Evolutionary conservation across 2,888 invertebrate species (phyloP).

Genomic region (Blera fallax): DNA sequence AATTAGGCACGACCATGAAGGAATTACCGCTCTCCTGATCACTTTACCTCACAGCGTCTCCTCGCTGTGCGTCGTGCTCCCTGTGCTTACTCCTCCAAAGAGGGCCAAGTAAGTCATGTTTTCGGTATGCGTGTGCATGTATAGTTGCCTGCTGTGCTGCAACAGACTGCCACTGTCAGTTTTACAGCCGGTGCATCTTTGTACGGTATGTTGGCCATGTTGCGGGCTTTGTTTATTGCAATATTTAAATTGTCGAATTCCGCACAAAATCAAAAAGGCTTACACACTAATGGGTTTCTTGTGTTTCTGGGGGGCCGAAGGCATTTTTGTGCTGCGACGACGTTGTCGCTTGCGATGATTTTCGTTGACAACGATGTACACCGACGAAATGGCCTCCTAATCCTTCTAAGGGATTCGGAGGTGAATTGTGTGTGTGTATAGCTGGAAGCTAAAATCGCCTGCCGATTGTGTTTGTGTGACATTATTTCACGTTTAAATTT

Average conservation of each 20-base stretch:
- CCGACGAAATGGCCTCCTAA: conserved; percentile 26
- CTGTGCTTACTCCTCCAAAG: conserved; percentile 1
- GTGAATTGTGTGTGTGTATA: conserved; percentile 38
- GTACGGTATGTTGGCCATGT: conserved; percentile 62
- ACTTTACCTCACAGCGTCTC: neutral
- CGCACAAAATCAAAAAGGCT: conserved; percentile 64
- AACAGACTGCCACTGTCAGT: conserved; percentile 66
- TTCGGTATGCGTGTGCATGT: conserved; percentile 70
- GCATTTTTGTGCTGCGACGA: conserved; percentile 44
- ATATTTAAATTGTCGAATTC: conserved; percentile 72
- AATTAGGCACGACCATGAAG: conserved; percentile 59
- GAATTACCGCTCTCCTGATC: conserved; percentile 15
- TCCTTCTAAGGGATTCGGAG: conserved; percentile 63
- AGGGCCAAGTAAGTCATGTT: conserved; percentile 69
- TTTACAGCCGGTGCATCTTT: conserved; percentile 68
- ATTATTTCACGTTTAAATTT: conserved; percentile 4
- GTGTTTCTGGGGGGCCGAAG: conserved; percentile 69
- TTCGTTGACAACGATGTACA: conserved; percentile 53
- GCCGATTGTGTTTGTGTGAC: conserved; percentile 21
- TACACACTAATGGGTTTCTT: conserved; percentile 70
- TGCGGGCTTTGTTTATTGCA: conserved; percentile 69
- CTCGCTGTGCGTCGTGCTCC: conserved; percentile 7
- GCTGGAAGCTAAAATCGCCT: conserved; percentile 34
- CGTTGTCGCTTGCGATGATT: conserved; percentile 66
- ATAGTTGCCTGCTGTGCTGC: conserved; percentile 32